These are phyloP conservation scores for Tiaroga cobitis DNA, from an alignment of 2,797 vertebrate species.

Conservation along the genomic window DNA sequence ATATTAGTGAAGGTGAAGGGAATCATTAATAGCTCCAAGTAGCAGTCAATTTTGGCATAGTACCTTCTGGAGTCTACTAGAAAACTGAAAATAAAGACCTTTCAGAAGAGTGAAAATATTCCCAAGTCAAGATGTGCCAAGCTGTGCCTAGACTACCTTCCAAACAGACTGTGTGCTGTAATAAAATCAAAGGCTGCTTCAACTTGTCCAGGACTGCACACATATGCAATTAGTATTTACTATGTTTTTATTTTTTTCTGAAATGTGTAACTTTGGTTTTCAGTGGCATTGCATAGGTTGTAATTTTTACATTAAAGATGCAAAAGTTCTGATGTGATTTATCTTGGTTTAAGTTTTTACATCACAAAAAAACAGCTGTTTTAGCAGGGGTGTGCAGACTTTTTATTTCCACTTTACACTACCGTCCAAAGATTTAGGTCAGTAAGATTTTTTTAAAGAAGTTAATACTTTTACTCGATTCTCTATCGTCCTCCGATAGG, in stretches of 20 bases:
- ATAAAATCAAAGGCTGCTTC: background rate
- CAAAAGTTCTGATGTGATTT: background rate
- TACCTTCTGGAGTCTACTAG: background rate
- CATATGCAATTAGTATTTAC: background rate
- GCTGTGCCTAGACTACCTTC: background rate
- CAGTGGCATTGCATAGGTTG: background rate
- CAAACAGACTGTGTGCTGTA: background rate
- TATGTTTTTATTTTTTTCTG: background rate
- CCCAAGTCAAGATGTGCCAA: background rate
- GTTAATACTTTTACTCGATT: background rate
- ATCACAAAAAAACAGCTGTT: too few species aligned
- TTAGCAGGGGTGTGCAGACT: too few species aligned
- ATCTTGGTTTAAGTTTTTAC: too few species aligned
- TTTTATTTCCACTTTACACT: background rate
- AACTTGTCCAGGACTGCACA: background rate
- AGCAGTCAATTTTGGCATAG: background rate
- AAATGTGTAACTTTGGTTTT: background rate
- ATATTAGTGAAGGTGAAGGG: background rate
- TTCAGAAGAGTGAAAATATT: background rate
- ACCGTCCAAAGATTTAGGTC: background rate
- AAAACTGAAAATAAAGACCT: background rate
- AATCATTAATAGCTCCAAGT: background rate
- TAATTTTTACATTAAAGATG: background rate
- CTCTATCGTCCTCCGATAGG: too few species aligned
- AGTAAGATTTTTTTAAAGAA: background rate